phyloP scores from a whole-genome alignment of 1,140 invertebrate species.

The Nephila pilipes region DNA sequence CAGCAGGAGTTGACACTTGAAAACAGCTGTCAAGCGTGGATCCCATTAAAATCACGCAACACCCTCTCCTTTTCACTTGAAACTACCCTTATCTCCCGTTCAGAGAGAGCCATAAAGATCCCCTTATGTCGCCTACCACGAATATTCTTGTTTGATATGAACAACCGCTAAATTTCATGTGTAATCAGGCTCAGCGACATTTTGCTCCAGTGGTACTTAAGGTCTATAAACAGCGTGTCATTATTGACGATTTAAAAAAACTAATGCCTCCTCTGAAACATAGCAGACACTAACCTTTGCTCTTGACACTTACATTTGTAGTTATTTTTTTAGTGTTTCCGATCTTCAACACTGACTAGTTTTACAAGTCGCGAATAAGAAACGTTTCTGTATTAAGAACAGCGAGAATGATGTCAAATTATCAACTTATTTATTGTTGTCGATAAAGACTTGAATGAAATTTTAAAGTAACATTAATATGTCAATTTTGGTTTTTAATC shows the following conservation, averaged over 20 bases:
- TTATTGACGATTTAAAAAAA: neutral
- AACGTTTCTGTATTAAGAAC: too few relatives aligned
- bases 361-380: too few relatives aligned
- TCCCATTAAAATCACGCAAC: constrained; percentile 26
- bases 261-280: neutral
- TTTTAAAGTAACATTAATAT: too few relatives aligned
- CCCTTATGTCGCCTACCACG: neutral
- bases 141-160: neutral
- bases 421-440: too few relatives aligned
- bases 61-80: neutral
- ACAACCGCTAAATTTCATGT: neutral
- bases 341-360: neutral
- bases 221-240: neutral
- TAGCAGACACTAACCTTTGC: neutral
- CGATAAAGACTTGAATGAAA: too few relatives aligned
- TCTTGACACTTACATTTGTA: neutral
- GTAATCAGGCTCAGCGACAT: neutral
- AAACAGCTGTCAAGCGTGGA: neutral
- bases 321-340: neutral
- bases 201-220: neutral
- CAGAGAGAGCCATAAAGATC: neutral
- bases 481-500: too few relatives aligned
- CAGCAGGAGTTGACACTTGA: constrained; percentile 1
- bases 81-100: constrained; percentile 10
- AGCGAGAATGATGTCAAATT: too few relatives aligned